Conservation (phyloP, 2,888 invertebrate genomes). For the Tricholauxania praeusta region DNA sequence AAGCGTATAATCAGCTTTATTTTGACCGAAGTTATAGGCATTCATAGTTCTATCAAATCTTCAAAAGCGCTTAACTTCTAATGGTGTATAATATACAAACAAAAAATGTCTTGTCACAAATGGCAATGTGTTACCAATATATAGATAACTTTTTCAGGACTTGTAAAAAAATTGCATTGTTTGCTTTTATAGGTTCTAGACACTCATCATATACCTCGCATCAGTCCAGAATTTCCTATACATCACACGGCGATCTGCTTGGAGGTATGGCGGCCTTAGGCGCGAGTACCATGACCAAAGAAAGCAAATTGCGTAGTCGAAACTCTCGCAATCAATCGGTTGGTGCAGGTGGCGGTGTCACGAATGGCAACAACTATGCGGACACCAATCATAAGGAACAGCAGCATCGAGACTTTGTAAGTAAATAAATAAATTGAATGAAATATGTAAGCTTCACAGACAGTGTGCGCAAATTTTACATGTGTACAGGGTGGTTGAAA, state of each 20-base stretch:
- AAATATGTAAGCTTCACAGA: no score
- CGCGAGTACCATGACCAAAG: slow-evolving; percentile 77
- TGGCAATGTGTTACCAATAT: no score
- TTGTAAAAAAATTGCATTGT: not conserved
- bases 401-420: slow-evolving; percentile 78
- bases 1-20: no score
- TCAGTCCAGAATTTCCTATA: slow-evolving; percentile 92
- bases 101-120: no score
- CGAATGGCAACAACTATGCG: slow-evolving; percentile 69
- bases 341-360: slow-evolving; percentile 68
- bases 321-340: slow-evolving; percentile 79
- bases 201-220: slow-evolving; percentile 97
- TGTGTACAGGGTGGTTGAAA: no score
- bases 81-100: no score
- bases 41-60: no score
- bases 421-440: slow-evolving; percentile 53
- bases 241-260: slow-evolving; percentile 91
- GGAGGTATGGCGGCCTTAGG: slow-evolving; percentile 75
- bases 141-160: not conserved
- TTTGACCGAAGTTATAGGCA: no score
- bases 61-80: no score
- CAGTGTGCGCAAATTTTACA: no score
- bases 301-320: slow-evolving; percentile 82
- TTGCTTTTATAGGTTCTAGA: slow-evolving; percentile 76
- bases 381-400: slow-evolving; percentile 74